Base-by-base conservation (phyloP, 2,113 vertebrate genomes). In the Hypanus sabinus region DNA sequence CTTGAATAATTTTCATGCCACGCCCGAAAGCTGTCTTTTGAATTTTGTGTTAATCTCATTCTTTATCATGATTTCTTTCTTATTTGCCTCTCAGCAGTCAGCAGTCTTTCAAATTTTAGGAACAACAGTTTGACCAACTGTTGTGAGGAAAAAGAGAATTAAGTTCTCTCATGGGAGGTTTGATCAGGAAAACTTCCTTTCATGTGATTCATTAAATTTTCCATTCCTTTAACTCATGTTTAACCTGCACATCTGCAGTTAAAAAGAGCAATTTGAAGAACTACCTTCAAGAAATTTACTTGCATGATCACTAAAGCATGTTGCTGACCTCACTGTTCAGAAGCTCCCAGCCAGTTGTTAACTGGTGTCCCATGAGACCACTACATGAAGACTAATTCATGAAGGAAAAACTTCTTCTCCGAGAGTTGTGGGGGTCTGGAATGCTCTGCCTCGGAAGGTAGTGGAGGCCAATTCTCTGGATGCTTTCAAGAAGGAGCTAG, bases 101-200 rank as follows among this genome's bases (percentile, higher is more conserved):
- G 55, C 83, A 87, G 14, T 88, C 83, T 27, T 7, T 88, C 83
- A 62, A 88, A 88, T 62, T n/a, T 60, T n/a, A 60, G 83, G 55
- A 60, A 87, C 30, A 9, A 30, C 55, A 87, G 27, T 87, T 87
- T 88, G 83, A 62, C 83, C 83, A 88, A 57, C 83, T 88, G 81
- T 85, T 55, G 83, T n/a, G 57, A 87, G 55, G 83, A 88, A 60
- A 38, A 88, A 62, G 27, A 88, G 27, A 88, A 88, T 88, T 88
- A 88, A 62, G 57, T 27, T 62, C 57, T 57, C 83, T 88, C 83
- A 88, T n/a, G 24, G 57, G 83, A 88, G 83, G 83, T n/a, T 88
- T n/a, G 55, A 11, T n/a, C 57, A 62, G 11, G 55, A 88, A 88
- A 57, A 11, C 12, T 62, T 60, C 38, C 83, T 60, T 3, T 62